These are phyloP conservation scores for Steinernema feltiae DNA, from an alignment of 1,140 invertebrate species.

Conservation along the genomic window DNA sequence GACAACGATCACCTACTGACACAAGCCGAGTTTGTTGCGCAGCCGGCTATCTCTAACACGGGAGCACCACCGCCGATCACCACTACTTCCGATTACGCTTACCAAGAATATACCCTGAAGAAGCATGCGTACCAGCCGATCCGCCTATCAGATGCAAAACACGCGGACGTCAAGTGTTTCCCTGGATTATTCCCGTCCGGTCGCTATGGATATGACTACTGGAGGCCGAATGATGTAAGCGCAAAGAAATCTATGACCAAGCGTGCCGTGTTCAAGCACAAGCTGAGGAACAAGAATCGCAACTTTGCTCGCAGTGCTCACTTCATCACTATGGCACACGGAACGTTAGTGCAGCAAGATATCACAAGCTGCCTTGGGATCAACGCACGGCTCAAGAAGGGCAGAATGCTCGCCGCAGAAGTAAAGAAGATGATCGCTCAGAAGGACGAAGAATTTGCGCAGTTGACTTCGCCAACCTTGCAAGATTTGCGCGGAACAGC, in stretches of 20 bases:
- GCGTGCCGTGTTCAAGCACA: background rate
- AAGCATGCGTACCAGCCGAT: background rate
- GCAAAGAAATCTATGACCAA: background rate
- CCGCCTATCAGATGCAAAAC: background rate
- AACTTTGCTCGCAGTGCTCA: background rate
- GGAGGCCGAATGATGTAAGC: too few species aligned
- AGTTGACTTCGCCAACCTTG: background rate
- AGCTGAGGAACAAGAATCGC: background rate
- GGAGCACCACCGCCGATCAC: too few species aligned
- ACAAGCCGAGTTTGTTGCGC: too few species aligned
- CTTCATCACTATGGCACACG: too few species aligned
- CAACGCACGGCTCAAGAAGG: background rate
- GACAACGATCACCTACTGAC: too few species aligned
- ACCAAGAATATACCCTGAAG: too few species aligned
- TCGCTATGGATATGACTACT: background rate
- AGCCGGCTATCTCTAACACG: too few species aligned
- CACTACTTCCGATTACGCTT: too few species aligned
- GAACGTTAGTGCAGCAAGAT: background rate
- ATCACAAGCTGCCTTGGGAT: background rate
- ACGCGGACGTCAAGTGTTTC: background rate
- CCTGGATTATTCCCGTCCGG: background rate
- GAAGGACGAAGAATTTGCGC: background rate
- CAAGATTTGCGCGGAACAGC: background rate
- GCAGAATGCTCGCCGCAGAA: background rate
- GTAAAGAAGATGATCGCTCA: background rate